These are phyloP conservation scores for Chironomus striatipennis DNA, from an alignment of 1,140 invertebrate species.

Conservation along the genomic window DNA sequence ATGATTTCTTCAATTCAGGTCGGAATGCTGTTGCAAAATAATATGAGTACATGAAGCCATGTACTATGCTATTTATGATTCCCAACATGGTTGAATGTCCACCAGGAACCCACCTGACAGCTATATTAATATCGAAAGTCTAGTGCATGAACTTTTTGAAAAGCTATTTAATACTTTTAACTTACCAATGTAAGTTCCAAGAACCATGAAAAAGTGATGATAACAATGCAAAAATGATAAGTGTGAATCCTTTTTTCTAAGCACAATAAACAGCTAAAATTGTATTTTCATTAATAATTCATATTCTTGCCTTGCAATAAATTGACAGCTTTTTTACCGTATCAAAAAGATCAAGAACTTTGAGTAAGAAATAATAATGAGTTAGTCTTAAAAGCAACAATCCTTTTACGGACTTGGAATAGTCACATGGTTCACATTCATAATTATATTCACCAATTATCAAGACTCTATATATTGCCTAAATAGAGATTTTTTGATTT, in stretches of 20 bases:
- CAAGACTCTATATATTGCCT: background rate
- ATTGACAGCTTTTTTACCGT: too few species aligned
- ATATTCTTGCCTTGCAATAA: too few species aligned
- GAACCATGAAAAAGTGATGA: conserved; percentile 61
- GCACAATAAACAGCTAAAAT: conserved; percentile 54
- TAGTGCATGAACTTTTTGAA: too few species aligned
- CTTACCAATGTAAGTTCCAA: conserved; percentile 27
- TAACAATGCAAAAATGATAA: conserved; percentile 70
- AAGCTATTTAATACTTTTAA: conserved; percentile 28
- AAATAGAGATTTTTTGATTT: background rate
- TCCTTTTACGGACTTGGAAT: conserved; percentile 30
- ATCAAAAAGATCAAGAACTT: conserved; percentile 46
- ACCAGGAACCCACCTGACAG: conserved; percentile 45
- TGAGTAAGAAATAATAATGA: conserved; percentile 42
- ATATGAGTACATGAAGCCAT: conserved; percentile 70
- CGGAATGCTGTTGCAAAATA: conserved; percentile 60
- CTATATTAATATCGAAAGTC: background rate
- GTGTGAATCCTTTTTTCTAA: conserved; percentile 68
- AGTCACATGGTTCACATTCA: conserved; percentile 3
- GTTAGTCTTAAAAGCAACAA: background rate
- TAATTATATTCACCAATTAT: conserved; percentile 28
- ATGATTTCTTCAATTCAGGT: conserved; percentile 51
- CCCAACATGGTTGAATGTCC: conserved; percentile 61
- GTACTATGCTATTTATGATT: conserved; percentile 67
- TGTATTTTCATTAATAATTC: background rate